These are phyloP conservation scores for Nestor notabilis DNA, from an alignment of 2,113 vertebrate genomes.

Conservation along the genomic window DNA sequence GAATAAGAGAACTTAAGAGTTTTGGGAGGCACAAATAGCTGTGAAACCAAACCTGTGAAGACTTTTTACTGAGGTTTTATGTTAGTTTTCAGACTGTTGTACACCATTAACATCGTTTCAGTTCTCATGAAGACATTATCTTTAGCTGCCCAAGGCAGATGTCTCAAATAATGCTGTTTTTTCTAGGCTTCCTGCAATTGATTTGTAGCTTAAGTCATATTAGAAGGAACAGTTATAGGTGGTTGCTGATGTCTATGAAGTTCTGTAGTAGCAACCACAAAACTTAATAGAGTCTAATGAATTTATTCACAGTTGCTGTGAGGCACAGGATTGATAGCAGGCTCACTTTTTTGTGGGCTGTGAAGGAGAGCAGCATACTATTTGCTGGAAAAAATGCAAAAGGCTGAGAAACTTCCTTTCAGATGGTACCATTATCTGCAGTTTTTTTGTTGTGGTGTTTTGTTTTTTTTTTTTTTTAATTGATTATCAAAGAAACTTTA, in stretches of 20 bases:
- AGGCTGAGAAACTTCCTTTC: background rate
- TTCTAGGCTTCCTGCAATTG: background rate
- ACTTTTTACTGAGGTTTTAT: background rate
- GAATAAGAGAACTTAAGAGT: background rate
- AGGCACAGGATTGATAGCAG: background rate
- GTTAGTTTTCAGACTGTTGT: background rate
- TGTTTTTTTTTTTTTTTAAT: background rate
- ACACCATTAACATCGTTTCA: rapidly evolving
- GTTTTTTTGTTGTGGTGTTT: background rate
- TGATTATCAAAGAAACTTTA: background rate
- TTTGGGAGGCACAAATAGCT: background rate
- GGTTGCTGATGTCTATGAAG: background rate
- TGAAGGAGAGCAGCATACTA: background rate
- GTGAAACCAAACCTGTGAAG: background rate
- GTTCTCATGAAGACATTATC: background rate
- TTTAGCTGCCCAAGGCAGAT: background rate
- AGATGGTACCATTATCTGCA: background rate
- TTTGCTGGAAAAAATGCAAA: background rate
- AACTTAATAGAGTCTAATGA: background rate
- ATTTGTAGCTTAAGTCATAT: background rate
- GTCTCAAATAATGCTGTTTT: background rate
- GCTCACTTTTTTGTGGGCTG: rapidly evolving
- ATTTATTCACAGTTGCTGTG: background rate
- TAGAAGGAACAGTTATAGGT: background rate
- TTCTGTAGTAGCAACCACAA: background rate